Conservation (phyloP, 92 coral and sea anemone genomes). For the Phenganax subtilis region DNA sequence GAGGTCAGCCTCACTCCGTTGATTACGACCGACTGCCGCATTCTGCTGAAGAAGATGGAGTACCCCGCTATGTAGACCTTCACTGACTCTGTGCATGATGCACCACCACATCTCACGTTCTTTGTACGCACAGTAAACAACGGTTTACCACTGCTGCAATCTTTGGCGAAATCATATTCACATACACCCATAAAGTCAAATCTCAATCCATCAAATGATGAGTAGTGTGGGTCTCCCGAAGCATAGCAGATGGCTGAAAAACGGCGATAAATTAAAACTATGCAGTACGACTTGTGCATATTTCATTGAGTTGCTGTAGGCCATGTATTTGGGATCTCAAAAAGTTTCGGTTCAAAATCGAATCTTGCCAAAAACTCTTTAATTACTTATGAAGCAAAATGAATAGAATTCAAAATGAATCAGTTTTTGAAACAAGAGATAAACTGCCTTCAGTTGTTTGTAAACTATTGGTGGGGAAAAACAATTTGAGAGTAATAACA, state of each 20-base stretch:
- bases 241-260: constrained; percentile 8
- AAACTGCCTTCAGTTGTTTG: no score
- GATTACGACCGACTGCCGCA: neutral
- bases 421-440: no score
- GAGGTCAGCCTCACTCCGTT: neutral
- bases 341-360: no score
- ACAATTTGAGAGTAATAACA: no score
- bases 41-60: neutral
- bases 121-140: neutral
- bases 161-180: constrained; percentile 13
- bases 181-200: constrained; percentile 28
- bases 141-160: neutral
- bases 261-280: neutral
- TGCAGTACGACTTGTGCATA: neutral
- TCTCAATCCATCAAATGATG: neutral
- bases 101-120: constrained; percentile 10
- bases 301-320: no score
- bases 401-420: no score
- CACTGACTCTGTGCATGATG: neutral
- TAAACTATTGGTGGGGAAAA: no score
- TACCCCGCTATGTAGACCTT: constrained; percentile 3
- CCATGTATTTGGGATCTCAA: no score
- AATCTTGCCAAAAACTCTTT: no score
- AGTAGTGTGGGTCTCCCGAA: constrained; percentile 20
- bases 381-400: no score